phyloP scores from a whole-genome alignment of 2,797 vertebrate genomes.

The Acanthiza pusilla region DNA sequence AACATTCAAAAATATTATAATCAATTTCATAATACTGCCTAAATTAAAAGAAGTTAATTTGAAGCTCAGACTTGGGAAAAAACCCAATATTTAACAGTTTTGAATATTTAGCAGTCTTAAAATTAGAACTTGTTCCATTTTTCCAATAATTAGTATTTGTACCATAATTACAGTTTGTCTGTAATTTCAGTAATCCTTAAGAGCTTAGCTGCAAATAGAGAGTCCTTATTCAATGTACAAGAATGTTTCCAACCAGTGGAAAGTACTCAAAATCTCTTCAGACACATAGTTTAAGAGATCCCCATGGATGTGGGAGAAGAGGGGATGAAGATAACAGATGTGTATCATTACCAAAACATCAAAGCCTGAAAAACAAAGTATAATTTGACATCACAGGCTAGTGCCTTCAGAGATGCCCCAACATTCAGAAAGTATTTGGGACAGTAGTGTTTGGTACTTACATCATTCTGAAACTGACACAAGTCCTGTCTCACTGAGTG shows the following conservation, averaged over 20 bases:
- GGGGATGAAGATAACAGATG: neutral
- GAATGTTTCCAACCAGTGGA: neutral
- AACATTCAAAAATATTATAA: neutral
- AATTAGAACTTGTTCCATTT: slow-evolving; percentile 16
- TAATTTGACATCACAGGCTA: neutral
- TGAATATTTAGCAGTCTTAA: slow-evolving; percentile 35
- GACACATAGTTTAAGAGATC: neutral
- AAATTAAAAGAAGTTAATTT: neutral
- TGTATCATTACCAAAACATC: neutral
- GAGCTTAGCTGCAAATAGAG: neutral
- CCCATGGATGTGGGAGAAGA: neutral
- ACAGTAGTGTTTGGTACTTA: neutral
- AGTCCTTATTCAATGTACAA: neutral
- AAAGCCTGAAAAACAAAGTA: neutral
- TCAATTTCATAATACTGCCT: neutral
- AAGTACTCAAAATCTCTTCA: neutral
- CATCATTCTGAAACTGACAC: neutral
- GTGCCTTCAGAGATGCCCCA: neutral
- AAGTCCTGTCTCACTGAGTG: neutral
- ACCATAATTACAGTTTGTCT: slow-evolving; percentile 29
- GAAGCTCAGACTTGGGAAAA: neutral
- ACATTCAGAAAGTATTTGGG: neutral
- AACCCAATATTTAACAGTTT: neutral
- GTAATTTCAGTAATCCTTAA: slow-evolving; percentile 4
- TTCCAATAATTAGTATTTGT: slow-evolving; percentile 25